Base-by-base conservation (phyloP, 1,140 invertebrate genomes). In the Eriocheir sinensis region DNA sequence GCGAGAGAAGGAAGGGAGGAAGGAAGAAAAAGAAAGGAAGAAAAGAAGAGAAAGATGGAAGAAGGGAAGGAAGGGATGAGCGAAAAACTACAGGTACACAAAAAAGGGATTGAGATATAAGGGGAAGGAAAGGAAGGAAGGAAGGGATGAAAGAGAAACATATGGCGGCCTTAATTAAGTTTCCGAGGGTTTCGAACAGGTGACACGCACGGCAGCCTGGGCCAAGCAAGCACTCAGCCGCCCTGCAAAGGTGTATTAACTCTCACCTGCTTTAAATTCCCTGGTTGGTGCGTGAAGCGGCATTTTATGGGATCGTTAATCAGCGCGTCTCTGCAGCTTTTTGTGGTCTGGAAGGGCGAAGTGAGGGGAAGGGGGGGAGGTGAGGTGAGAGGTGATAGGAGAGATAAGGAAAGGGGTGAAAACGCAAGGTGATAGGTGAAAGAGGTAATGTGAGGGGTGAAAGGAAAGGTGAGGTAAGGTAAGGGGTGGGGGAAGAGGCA, bases 161-260 rank as follows among this genome's bases (percentile, higher is more conserved):
- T n/a, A n/a, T n/a, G n/a, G n/a, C n/a, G n/a, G n/a, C n/a, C n/a
- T n/a, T n/a, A n/a, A n/a, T n/a, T n/a, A n/a, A n/a, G n/a, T n/a
- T n/a, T n/a, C n/a, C n/a, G n/a, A n/a, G n/a, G n/a, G n/a, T n/a
- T n/a, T n/a, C n/a, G n/a, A n/a, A n/a, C n/a, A n/a, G n/a, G n/a
- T n/a, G n/a, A n/a, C n/a, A n/a, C n/a, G n/a, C n/a, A n/a, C n/a
- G n/a, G n/a, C n/a, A n/a, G n/a, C n/a, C n/a, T n/a, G n/a, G n/a
- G n/a, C n/a, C n/a, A n/a, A n/a, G n/a, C n/a, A n/a, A n/a, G n/a
- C n/a, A n/a, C n/a, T n/a, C n/a, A n/a, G n/a, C n/a, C n/a, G n/a
- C n/a, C n/a, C n/a, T n/a, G n/a, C n/a, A 72, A 72, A 72, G n/a
- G 60, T 72, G 60, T 72, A n/a, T 72, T 72, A 72, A 72, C n/a